Base-by-base conservation (phyloP, 35 echinoderm and acorn worm species). In the Ophioderma brevispina region DNA sequence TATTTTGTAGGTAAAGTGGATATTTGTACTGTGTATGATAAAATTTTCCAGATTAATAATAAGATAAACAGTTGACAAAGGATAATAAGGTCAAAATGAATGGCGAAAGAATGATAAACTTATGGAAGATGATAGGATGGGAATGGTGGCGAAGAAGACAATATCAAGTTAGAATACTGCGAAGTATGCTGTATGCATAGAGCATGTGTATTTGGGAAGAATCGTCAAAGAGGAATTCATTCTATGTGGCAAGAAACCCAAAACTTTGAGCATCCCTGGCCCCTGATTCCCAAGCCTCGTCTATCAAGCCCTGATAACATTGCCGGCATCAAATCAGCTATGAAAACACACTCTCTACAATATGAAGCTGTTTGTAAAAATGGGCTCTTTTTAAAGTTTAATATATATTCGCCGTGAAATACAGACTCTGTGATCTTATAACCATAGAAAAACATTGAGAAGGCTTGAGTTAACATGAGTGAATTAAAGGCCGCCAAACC, bases 401-500 rank as follows among this genome's bases (percentile, higher is more conserved):
- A 70, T 70, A 70, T 70, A 70, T 70, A 70, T 70, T 70, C 59
- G n/a, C 6, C n/a, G 59, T 70, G 59, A 70, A 13, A 70, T 70
- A 70, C n/a, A 70, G 59, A 25, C 17, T 8, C 10, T 25, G 17
- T 70, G 59, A 70, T 70, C 59, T 70, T 70, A 70, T 70, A 70
- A 70, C 59, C 59, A 30, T 13, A 70, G 17, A 70, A 70, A 70
- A 70, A 70, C 59, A 70, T 6, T 13, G 59, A 70, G 59, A 70
- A 18, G 59, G 59, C 59, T 70, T 70, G 59, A 70, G 59, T 70
- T 70, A 70, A 70, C 59, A 70, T 70, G 59, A 15, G 23, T 70
- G 59, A 70, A 70, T 70, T 70, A 70, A 70, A 70, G 59, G 59
- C 59, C 59, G 59, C n/a, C 59, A 70, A 70, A 70, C 59, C 28